phyloP scores from a whole-genome alignment of 2,797 vertebrate species.

The Bradypodion ventrale region DNA sequence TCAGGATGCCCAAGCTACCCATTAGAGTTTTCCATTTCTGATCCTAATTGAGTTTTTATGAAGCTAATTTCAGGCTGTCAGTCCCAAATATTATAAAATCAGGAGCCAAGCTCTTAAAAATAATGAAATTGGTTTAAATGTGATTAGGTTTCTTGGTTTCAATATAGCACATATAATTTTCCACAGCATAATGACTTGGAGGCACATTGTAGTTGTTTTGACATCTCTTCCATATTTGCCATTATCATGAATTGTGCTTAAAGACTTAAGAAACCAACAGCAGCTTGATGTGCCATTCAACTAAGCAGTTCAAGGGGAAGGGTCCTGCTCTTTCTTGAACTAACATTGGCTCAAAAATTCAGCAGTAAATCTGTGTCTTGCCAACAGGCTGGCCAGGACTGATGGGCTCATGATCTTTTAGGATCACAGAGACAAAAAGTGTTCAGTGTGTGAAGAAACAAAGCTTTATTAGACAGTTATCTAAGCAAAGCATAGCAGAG shows the following conservation, averaged over 20 bases:
- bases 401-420: no score
- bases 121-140: conserved; percentile 20
- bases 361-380: neutral
- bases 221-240: neutral
- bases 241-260: neutral
- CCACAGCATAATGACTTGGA: neutral
- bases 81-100: conserved; percentile 15
- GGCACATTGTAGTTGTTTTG: neutral
- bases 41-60: conserved; percentile 36
- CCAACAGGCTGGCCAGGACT: no score
- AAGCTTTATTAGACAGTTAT: no score
- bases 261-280: neutral
- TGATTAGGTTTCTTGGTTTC: conserved; percentile 14
- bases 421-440: no score
- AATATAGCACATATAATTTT: conserved; percentile 9
- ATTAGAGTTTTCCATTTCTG: neutral
- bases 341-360: neutral
- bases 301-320: neutral
- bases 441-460: no score
- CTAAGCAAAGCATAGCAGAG: no score
- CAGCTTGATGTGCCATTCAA: neutral
- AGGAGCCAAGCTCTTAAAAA: neutral
- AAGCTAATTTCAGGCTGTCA: conserved; percentile 18
- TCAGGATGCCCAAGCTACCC: conserved; percentile 10
- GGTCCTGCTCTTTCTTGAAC: neutral